These are phyloP conservation scores for Ferrisia virgata DNA, from an alignment of 2,888 invertebrate species.

Conservation along the genomic window DNA sequence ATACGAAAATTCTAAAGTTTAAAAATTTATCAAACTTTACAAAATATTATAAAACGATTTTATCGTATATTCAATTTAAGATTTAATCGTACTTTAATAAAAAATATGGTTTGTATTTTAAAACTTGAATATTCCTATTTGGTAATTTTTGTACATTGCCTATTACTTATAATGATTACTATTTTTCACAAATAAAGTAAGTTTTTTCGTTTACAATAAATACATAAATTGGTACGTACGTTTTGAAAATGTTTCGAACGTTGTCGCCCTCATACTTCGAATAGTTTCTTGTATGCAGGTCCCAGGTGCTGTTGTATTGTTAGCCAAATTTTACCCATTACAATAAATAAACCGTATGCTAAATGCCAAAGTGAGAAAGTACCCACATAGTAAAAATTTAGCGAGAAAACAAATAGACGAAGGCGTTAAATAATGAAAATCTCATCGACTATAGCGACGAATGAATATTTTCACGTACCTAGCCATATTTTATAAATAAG, in stretches of 20 bases:
- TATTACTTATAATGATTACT: too few relatives aligned
- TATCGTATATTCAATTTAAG: not conserved
- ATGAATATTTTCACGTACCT: not conserved
- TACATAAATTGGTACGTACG: not conserved
- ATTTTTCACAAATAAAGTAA: not conserved
- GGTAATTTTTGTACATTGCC: slow-evolving; percentile 6
- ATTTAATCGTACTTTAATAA: not conserved
- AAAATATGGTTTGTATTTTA: slow-evolving; percentile 13
- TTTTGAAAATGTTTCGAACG: not conserved
- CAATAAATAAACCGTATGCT: too few relatives aligned
- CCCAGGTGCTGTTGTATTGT: too few relatives aligned
- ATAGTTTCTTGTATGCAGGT: too few relatives aligned
- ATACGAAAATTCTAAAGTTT: not conserved
- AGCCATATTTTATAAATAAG: not conserved
- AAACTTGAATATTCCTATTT: slow-evolving; percentile 7
- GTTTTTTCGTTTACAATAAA: not conserved
- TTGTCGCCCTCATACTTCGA: too few relatives aligned
- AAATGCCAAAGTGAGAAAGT: too few relatives aligned
- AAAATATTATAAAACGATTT: not conserved
- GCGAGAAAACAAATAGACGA: not conserved
- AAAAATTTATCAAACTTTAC: not conserved
- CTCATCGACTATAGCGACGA: not conserved
- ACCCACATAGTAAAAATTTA: too few relatives aligned
- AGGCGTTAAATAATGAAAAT: not conserved
- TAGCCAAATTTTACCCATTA: too few relatives aligned